These are phyloP conservation scores for Eupithecia centaureata DNA, from an alignment of 2,888 invertebrate species.

Conservation along the genomic window DNA sequence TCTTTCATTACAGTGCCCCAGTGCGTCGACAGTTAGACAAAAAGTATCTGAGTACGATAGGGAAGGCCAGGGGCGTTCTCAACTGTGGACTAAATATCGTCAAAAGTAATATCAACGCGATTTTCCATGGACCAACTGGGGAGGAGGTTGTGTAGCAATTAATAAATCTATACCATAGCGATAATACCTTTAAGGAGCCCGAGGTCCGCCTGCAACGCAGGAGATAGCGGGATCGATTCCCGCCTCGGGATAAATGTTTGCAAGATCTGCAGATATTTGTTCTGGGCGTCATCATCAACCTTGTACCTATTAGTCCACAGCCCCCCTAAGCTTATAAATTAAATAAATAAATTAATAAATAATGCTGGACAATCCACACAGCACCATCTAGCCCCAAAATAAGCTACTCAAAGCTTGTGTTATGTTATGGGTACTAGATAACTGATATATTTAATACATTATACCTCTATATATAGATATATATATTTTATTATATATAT, in stretches of 20 bases:
- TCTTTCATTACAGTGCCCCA: constrained; percentile 40
- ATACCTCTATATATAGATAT: no score
- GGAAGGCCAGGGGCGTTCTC: constrained; percentile 43
- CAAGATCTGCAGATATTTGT: not conserved
- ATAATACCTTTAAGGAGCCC: not conserved
- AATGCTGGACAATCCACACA: no score
- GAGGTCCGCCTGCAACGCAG: not conserved
- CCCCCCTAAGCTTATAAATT: no score
- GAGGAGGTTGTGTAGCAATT: constrained; percentile 53
- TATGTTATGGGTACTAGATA: no score
- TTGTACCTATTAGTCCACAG: no score
- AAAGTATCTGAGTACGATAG: constrained; percentile 45
- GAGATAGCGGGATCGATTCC: not conserved
- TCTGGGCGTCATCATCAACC: not conserved
- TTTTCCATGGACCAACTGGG: constrained; percentile 59
- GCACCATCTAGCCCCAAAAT: no score
- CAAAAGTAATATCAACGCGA: constrained; percentile 45
- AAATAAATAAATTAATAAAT: no score
- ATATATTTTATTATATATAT: no score
- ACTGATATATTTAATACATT: no score
- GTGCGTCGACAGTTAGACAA: constrained; percentile 32
- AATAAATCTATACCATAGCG: not conserved
- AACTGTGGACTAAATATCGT: constrained; percentile 47
- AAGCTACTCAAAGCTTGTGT: no score
- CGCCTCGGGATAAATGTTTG: not conserved